Base-by-base conservation (phyloP, 1,140 invertebrate species). In the Drosophila murphyi region DNA sequence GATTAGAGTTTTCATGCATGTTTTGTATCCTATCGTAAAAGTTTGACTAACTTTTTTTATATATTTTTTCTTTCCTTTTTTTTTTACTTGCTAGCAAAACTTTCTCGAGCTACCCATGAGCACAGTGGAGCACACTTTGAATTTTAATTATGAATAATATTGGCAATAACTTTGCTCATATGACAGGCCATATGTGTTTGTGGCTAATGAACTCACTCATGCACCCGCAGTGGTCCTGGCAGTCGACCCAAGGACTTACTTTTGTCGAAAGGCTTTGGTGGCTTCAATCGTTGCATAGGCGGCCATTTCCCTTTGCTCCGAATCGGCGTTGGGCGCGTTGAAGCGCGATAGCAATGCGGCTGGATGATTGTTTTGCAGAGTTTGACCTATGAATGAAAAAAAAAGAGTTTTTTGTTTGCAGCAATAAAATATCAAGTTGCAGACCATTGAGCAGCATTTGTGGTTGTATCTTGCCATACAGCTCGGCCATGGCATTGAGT, bases 211-310 rank as follows among this genome's bases (percentile, higher is more conserved):
- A 65, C 39, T 50, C 20, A 47, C 59, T 28, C 39, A 32, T n/a
- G 12, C 32, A 52, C 6, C 5, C 8, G 2, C 34, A 34, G 4
- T 34, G 34, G 34, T n/a, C 8, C 37, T 45, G 8, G 29, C 28
- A 7, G 34, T 12, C 8, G 8, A 5, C n/a, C n/a, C 32, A 28
- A 10, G 12, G 48, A 88, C 91, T 92, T 91, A 92, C 92, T 90
- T 92, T 76, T 92, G 86, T 28, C 82, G 80, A 63, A 92, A 91
- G 31, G 88, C 91, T 78, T 92, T 92, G 57, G 92, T 77, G 29
- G 92, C 91, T 57, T 78, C 73, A 31, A 92, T 75, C 12, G 85
- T 89, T 12, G 92, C 92, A 78, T 90, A 92, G 56, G 92, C 92
- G 37, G 92, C 90, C 91, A 91, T 91, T 61, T 91, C 85, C 43